phyloP scores from a whole-genome alignment of 2,888 invertebrate species.

The Rotaria socialis region DNA sequence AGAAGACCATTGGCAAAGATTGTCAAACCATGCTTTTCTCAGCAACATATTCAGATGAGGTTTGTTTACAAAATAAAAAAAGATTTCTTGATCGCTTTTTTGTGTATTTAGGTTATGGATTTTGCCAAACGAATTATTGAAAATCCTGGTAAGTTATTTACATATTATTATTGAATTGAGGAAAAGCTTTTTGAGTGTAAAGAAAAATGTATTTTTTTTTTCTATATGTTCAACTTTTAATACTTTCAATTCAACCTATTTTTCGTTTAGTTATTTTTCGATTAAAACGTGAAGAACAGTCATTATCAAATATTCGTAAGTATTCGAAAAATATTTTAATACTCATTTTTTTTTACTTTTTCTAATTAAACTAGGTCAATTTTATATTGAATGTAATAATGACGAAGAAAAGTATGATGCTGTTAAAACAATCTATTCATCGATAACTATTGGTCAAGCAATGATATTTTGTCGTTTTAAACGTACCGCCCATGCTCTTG shows the following conservation, averaged over 20 bases:
- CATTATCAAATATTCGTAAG: constrained; percentile 76
- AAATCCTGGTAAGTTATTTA: constrained; percentile 65
- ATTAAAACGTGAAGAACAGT: constrained; percentile 81
- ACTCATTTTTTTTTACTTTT: no score
- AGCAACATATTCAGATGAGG: constrained; percentile 76
- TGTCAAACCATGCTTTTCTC: constrained; percentile 99
- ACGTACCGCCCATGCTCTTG: constrained; percentile 79
- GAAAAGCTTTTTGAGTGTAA: no score
- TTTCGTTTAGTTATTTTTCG: constrained; percentile 68
- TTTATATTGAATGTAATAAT: constrained; percentile 80
- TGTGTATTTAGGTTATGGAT: constrained; percentile 80
- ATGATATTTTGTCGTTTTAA: constrained; percentile 94
- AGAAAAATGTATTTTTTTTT: no score
- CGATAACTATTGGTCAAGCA: constrained; percentile 90
- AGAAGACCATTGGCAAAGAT: constrained; percentile 59
- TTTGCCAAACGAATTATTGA: constrained; percentile 90
- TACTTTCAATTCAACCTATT: neutral
- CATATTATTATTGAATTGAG: neutral
- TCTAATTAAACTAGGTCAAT: constrained; percentile 72
- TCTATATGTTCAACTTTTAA: neutral
- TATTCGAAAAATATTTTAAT: neutral
- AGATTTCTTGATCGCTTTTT: neutral
- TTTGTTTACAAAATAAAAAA: neutral
- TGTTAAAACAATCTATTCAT: constrained; percentile 89
- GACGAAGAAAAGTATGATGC: constrained; percentile 85